Evolutionary conservation across 2,797 vertebrate species (phyloP), one percentile per base, ranked within the genome.

Genomic region (Hydrolagus colliei): DNA sequence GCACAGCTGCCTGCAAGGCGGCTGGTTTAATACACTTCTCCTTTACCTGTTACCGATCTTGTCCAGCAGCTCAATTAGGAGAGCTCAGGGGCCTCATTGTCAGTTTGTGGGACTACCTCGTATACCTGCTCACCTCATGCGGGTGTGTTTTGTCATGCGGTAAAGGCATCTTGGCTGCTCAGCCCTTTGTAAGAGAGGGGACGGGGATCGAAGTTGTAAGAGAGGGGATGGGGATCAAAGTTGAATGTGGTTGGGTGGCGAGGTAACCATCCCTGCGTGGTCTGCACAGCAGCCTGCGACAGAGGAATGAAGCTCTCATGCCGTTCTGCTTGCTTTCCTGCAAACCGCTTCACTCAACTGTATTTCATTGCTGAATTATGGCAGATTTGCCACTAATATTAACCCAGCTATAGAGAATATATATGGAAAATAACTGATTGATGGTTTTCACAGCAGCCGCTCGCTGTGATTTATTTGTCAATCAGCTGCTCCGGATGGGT

Each of bases 391-490:
- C 27, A 18, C 32, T 35, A 71, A 11, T 41, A 32, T 68, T 84
- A 84, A 84, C 79, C 27, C 68, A 82, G 16, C 27, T 71, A n/a
- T 11, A 35, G 67, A 67, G 41, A 3, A 20, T 84, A 84, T 68
- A 13, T 71, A 71, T 84, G n/a, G 13, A 68, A 68, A 82, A 2
- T 35, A 82, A 32, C 12, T 18, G 65, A 84, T n/a, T 71, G 68
- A 71, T n/a, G 27, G 27, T 61, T 52, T 80, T 71, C 18, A n/a
- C 71, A 32, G 8, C 41, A n/a, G 65, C 22, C 20, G 16, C 65
- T 4, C n/a, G 14, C 27, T 63, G 67, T 71, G 79, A 84, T 71
- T 84, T 84, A 84, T 84, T 84, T 80, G 68, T 71, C 79, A 84
- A 71, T 71, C 32, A 84, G 71, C 18, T 84, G 16, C 18, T 71